Conservation (phyloP, 2,888 invertebrate genomes). For the Amphiduros pacificus region DNA sequence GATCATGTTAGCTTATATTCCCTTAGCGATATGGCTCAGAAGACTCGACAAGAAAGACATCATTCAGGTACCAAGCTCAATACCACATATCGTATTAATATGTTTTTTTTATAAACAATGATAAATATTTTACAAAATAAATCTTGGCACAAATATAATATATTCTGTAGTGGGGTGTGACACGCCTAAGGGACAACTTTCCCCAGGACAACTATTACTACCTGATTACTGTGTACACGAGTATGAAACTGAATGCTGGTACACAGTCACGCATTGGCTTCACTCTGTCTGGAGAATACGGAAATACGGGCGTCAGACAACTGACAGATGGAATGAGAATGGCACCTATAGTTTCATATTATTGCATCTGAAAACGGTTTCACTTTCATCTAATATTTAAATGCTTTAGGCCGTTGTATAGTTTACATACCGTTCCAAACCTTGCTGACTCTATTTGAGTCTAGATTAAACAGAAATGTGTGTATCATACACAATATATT, state of each 20-base stretch:
- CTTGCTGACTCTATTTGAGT: no score
- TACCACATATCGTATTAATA: no score
- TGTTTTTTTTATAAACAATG: no score
- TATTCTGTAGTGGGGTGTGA: background rate
- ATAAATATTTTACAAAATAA: no score
- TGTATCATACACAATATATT: no score
- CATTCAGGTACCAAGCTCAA: slow-evolving; percentile 3
- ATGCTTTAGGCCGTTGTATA: no score
- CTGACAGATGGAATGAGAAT: background rate
- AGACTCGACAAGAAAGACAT: background rate
- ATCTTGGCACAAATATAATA: no score
- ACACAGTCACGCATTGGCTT: background rate
- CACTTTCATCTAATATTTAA: no score
- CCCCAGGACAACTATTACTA: background rate
- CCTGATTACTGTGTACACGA: background rate
- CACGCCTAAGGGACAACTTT: background rate
- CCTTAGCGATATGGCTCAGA: background rate
- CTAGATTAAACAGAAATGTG: no score
- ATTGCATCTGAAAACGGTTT: no score
- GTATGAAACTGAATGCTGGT: background rate
- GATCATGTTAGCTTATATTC: background rate
- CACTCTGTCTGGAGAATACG: background rate
- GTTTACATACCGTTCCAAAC: no score
- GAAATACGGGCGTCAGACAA: background rate
- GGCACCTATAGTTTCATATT: no score